phyloP scores from a whole-genome alignment of 1,140 invertebrate genomes.

The Zophobas morio region DNA sequence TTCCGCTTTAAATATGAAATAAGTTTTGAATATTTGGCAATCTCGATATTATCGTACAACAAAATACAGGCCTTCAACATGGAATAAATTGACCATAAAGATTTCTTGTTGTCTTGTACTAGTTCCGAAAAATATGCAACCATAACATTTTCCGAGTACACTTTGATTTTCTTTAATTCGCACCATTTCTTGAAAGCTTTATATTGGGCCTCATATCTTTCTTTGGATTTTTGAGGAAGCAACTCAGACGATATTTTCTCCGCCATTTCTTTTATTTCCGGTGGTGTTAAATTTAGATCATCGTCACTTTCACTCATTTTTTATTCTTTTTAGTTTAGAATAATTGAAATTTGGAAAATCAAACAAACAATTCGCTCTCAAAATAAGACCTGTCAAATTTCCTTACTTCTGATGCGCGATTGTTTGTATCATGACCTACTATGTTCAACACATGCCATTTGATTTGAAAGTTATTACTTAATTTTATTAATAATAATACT shows the following conservation, averaged over 20 bases:
- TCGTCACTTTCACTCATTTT: background rate
- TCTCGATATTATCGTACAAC: slow-evolving; percentile 2
- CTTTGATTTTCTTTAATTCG: background rate
- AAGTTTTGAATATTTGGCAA: slow-evolving; percentile 6
- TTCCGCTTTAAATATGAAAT: slow-evolving; percentile 2
- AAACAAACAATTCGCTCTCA: too few relatives aligned
- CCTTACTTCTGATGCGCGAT: too few relatives aligned
- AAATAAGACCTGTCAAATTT: too few relatives aligned
- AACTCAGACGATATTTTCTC: background rate
- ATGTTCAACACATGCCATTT: background rate
- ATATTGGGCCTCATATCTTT: slow-evolving; percentile 6
- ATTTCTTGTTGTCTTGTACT: background rate
- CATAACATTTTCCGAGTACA: slow-evolving; percentile 3
- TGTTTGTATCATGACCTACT: background rate
- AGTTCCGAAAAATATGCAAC: background rate
- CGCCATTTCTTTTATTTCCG: background rate
- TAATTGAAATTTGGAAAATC: background rate
- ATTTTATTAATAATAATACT: too few relatives aligned
- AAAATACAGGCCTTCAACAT: background rate
- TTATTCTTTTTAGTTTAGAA: background rate
- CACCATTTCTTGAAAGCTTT: slow-evolving; percentile 5
- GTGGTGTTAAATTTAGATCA: background rate
- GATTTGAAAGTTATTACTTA: background rate
- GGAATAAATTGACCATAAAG: background rate
- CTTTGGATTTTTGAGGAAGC: slow-evolving; percentile 2